Base-by-base conservation (phyloP, 2,797 vertebrate genomes). In the Otolemur crassicaudatus region DNA sequence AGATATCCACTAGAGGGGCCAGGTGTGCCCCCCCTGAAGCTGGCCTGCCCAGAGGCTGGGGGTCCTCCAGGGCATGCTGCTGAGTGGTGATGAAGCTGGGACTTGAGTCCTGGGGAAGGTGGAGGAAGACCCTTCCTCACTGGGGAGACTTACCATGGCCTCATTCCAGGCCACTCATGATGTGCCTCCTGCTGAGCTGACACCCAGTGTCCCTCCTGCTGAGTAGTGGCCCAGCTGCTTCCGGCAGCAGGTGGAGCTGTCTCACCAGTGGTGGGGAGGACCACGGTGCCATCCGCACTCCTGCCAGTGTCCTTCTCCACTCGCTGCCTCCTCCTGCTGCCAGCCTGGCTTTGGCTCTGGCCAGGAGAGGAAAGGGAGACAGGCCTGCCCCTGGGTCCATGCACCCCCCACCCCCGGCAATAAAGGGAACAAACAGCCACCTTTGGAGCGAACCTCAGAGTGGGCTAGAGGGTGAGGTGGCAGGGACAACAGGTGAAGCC, bases 251-350 rank as follows among this genome's bases (percentile, higher is more conserved):
- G 3, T 23, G 88, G 61, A 27, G 67, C 88, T 80, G 2, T 40
- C 25, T 46, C 63, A 1, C 8, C 3, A 16, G 23, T 0, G 1
- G 56, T 0, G 16, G 43, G 81, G 6, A 29, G 5, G 43, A 2
- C 29, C 49, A 6, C 0, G 3, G 27, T 0, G 1, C 23, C 4
- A 0, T 13, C 75, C 19, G 1, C 14, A 0, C 13, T 14, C 5
- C 22, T 0, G 12, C 25, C 63, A 0, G 0, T 20, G 0, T 13
- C 23, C 1, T 16, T 43, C 70, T 53, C 2, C 5, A 3, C 40
- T 69, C 40, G 19, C 46, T n/a, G 22, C n/a, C 46, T 56, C 20
- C 23, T 25, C 29, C 25, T 1, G 1, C 2, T 27, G 53, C 87
- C 20, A 8, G 25, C 81, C 40, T 37, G 31, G 76, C 23, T 6